Conservation (phyloP, 2,113 vertebrate genomes). For the Pelmatolapia mariae region DNA sequence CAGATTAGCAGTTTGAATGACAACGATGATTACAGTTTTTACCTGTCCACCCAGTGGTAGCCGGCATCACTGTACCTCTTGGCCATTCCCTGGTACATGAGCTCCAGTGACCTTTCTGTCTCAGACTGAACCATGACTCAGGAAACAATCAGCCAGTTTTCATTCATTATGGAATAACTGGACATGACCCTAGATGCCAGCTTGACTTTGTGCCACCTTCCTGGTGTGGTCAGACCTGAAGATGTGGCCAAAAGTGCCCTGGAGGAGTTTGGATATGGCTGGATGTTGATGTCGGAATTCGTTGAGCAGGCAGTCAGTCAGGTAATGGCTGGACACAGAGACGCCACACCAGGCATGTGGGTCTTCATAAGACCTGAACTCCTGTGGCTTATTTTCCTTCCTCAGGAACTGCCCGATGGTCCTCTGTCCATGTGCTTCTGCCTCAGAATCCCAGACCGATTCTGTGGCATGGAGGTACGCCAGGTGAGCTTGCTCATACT, state of each 20-base stretch:
- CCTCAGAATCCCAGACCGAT: not conserved
- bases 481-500: rapidly evolving
- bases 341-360: not conserved
- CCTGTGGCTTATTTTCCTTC: not conserved
- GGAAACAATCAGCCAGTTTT: not conserved
- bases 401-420: not conserved
- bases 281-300: not conserved
- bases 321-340: rapidly evolving
- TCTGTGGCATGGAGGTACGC: not conserved
- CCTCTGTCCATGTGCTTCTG: not conserved
- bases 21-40: rapidly evolving
- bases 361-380: rapidly evolving
- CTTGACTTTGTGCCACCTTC: rapidly evolving
- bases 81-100: not conserved
- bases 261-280: not conserved
- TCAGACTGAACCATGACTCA: not conserved
- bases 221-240: not conserved
- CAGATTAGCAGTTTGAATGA: not conserved
- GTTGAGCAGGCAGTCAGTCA: not conserved
- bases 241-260: rapidly evolving
- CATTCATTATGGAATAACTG: not conserved
- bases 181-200: not conserved
- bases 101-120: rapidly evolving
- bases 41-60: not conserved
- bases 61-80: not conserved